Evolutionary conservation across 2,113 vertebrate genomes (phyloP).

Genomic region (Rattus rattus): DNA sequence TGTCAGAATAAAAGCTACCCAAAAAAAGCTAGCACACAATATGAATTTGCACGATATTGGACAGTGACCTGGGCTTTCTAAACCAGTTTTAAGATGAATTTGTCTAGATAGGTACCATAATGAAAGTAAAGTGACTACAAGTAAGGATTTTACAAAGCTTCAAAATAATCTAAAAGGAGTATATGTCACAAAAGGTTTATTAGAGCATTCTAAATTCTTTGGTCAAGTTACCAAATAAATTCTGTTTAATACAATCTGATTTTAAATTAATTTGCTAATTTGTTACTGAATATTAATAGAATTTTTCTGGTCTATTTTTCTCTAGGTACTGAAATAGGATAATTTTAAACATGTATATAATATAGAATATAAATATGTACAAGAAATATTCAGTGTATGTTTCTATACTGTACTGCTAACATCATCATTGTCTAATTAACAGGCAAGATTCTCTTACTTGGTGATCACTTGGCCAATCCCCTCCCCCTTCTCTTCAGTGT

Average conservation of each 20-base stretch:
- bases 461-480: background rate
- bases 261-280: slow-evolving; percentile 49
- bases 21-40: slow-evolving; percentile 10
- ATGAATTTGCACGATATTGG: slow-evolving; percentile 25
- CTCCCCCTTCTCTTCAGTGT: background rate
- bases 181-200: slow-evolving; percentile 33
- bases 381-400: background rate
- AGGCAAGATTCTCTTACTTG: background rate
- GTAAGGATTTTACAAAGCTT: slow-evolving; percentile 31
- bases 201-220: background rate
- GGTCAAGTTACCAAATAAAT: slow-evolving; percentile 49
- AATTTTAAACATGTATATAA: background rate
- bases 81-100: slow-evolving; percentile 68
- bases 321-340: background rate
- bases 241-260: background rate
- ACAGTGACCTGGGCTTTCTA: slow-evolving; percentile 51
- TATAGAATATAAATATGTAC: background rate
- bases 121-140: slow-evolving; percentile 65
- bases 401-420: slow-evolving; percentile 13
- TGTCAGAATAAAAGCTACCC: background rate
- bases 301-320: slow-evolving; percentile 17
- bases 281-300: slow-evolving; percentile 20
- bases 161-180: slow-evolving; percentile 33
- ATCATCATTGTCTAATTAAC: slow-evolving; percentile 9
- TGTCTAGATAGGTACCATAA: slow-evolving; percentile 73